Evolutionary conservation across 2,888 invertebrate species (phyloP), one percentile per base, ranked within the genome.

Genomic region (Clanis bilineata): DNA sequence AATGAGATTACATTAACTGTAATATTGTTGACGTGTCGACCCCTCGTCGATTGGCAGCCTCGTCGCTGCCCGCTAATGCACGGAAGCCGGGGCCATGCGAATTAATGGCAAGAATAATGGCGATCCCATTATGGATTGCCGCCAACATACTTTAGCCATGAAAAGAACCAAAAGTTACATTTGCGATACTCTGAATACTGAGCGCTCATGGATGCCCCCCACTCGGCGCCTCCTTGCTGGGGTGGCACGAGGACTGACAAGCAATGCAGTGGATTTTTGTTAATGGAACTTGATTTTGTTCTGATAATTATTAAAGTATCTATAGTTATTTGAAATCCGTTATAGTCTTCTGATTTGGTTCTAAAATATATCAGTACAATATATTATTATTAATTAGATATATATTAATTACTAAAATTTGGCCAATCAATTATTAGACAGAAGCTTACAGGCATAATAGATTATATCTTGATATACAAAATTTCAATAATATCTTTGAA

Each of bases 121-220:
- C 90, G 86, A 91, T 90, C 88, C 92, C 92, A 92, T 92, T 92
- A 92, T 92, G 92, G 92, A 92, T 92, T 91, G 92, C 92, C 92
- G 92, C 92, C 92, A 92, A 92, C 92, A 91, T 92, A 91, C 91
- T 92, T 92, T 91, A 92, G 89, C 85, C 87, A 92, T 92, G 91
- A 92, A 92, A 92, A 91, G 92, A 92, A 91, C 91, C 91, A 90
- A 92, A 92, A 92, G 91, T 92, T 91, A 91, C 92, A 91, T 91
- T 92, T 91, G 90, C 91, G 91, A 92, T 91, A 91, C 91, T 90
- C 88, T 91, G 91, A 91, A 92, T 92, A 92, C 91, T 88, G 92
- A 90, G 85, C 88, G 82, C 83, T 85, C 81, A 84, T 76, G 83
- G 86, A 82, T 82, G 75, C 70, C 77, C 76, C 74, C 76, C 63